Evolutionary conservation across 2,888 invertebrate genomes (phyloP), one percentile per base, ranked within the genome.

Genomic region (Sisyra terminalis): DNA sequence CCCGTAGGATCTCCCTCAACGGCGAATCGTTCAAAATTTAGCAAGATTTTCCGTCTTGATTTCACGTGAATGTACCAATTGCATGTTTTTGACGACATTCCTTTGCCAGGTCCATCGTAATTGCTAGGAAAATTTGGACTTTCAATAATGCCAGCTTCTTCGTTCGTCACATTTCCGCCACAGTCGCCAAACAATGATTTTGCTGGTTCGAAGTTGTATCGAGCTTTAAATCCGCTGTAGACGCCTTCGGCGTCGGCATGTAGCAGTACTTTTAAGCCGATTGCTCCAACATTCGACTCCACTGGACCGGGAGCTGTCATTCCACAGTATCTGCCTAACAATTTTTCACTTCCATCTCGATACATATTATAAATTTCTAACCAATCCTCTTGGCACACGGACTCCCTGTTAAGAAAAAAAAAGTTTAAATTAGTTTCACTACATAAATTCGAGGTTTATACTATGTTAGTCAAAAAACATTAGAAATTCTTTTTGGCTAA

Each of bases 11-110:
- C 85, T 50, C 97, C 97, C 64, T 98, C 97, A 45, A 97, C 84
- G 43, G 85, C 83, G 58, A 98, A 93, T 50, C 76, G 73, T 58
- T 88, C 83, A 61, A 97, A 89, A 62, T 88, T 83, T 57, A 98
- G 75, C 58, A 96, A 75, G 54, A 98, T 79, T 58, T 82, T 78
- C 61, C 88, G 85, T 53, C 80, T 80, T 29, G 84, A 81, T 51
- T 83, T 74, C 46, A 89, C 92, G 48, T 77, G 81, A 57, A 98
- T 85, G 60, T 84, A 86, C 97, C 97, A 98, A 65, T 96, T 92
- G 68, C 97, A 98, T 48, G 86, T 87, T 61, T 83, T 80, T 50
- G 86, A 86, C 40, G 88, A 82, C 50, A 80, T 70, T 43, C 81
- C 82, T 50, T 77, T 75, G 36, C 75, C 68, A 2, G 87, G 87